phyloP scores from a whole-genome alignment of 2,797 vertebrate species.

The Scyliorhinus canicula region DNA sequence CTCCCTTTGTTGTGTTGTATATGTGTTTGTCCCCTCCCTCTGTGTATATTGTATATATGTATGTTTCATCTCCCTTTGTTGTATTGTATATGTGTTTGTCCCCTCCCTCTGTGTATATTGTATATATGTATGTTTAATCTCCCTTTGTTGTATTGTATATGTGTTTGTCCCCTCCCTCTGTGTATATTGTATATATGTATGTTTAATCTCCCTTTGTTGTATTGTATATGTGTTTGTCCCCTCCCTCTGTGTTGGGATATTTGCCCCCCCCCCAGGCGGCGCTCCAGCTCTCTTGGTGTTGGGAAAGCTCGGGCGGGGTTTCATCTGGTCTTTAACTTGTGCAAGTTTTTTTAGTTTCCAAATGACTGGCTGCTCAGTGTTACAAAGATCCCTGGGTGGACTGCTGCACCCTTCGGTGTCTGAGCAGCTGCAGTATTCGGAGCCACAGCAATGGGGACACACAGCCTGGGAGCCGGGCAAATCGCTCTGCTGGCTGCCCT shows the following conservation, averaged over 20 bases:
- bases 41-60: too few relatives aligned
- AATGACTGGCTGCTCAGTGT: neutral
- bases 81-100: too few relatives aligned
- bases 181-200: neutral
- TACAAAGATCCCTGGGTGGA: neutral
- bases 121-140: neutral
- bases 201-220: too few relatives aligned
- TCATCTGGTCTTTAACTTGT: neutral
- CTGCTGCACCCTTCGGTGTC: neutral
- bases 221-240: too few relatives aligned
- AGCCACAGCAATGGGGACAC: neutral
- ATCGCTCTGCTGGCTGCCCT: neutral
- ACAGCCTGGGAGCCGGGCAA: neutral
- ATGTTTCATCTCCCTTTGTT: too few relatives aligned
- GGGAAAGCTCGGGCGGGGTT: neutral
- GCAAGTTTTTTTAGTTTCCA: neutral
- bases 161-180: neutral
- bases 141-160: neutral
- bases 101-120: neutral
- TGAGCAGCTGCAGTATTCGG: neutral
- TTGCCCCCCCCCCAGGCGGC: neutral
- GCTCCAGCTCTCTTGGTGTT: neutral
- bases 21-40: too few relatives aligned
- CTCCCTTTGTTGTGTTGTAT: too few relatives aligned
- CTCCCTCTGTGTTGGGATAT: neutral